Percentiles rank a stretch among this genome's conserved stretches.
phyloP scores from a whole-genome alignment of 2,113 vertebrate genomes.

The Bufo gargarizans region DNA sequence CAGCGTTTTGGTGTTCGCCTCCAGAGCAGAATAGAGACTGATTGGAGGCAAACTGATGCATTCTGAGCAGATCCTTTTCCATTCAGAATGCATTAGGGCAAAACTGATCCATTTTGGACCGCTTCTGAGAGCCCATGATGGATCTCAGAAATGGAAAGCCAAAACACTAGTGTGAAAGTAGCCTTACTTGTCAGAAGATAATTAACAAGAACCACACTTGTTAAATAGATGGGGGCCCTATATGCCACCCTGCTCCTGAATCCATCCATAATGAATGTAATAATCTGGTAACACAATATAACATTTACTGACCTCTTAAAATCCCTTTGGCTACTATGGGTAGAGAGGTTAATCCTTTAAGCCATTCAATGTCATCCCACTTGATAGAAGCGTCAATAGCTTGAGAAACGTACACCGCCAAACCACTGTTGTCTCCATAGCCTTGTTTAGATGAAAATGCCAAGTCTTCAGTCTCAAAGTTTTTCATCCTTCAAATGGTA shows the following conservation, averaged over 20 bases:
- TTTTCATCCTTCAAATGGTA: conserved; percentile 80
- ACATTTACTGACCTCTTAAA: conserved; percentile 76
- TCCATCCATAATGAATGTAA: background rate
- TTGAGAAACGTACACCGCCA: conserved; percentile 87
- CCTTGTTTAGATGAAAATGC: conserved; percentile 81
- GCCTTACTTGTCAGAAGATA: background rate
- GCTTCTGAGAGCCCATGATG: too few relatives aligned
- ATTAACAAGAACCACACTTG: background rate
- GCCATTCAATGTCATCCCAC: conserved; percentile 90
- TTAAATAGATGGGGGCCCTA: background rate
- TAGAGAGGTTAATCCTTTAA: conserved; percentile 80
- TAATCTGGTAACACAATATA: background rate
- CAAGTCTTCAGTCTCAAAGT: conserved; percentile 83
- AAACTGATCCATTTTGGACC: too few relatives aligned
- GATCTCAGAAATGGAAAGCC: too few relatives aligned
- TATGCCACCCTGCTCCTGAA: background rate
- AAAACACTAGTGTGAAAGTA: too few relatives aligned
- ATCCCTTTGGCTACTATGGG: conserved; percentile 90
- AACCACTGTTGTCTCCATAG: conserved; percentile 84
- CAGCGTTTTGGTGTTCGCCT: too few relatives aligned
- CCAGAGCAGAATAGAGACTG: too few relatives aligned
- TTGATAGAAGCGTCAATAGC: conserved; percentile 85
- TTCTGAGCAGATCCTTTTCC: too few relatives aligned
- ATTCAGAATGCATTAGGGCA: too few relatives aligned
- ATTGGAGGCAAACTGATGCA: too few relatives aligned